Base-by-base conservation (phyloP, 2,797 vertebrate genomes). In the Danio albolineatus region DNA sequence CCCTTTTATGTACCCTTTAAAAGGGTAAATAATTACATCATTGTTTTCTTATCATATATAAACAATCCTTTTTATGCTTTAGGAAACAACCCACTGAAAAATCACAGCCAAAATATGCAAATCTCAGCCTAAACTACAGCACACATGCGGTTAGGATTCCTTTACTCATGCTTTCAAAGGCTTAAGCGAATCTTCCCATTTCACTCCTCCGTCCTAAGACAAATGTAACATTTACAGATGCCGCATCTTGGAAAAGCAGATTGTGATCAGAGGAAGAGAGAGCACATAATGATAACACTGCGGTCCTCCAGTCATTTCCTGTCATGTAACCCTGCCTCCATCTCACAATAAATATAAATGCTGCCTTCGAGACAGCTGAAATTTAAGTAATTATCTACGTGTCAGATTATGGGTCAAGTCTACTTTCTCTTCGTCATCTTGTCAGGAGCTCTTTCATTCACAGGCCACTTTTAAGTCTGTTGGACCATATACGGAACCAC, bases 261-360 rank as follows among this genome's bases (percentile, higher is more conserved):
- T 86, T 82, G 72, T 71, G 77, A 84, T 87, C 85, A 71, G 70
- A 76, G 73, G 57, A 82, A 44, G 74, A 76, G 65, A 75, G 81
- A 69, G n/a, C 49, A 62, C 43, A 77, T 64, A 61, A 54, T 62
- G 85, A 88, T 84, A 87, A 86, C 82, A 66, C 80, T 46, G 74
- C 49, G 54, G 46, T 66, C 19, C 73, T 78, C 66, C 72, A 78
- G 72, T 76, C 38, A 78, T 85, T 81, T 75, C 79, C 78, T 84
- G 77, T 82, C 82, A 88, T 74, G 67, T 79, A 64, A 46, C 67
- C 59, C 84, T 77, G 70, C 76, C 84, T 64, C 79, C 76, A 72
- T 57, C 79, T 17, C 69, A 67, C 53, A 81, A 70, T 69, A 62
- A 46, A 67, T 56, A 56, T 77, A 67, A 67, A 54, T 28, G 44